Conservation (phyloP, 1,140 invertebrate genomes). For the Ctenoplectra terminalis region DNA sequence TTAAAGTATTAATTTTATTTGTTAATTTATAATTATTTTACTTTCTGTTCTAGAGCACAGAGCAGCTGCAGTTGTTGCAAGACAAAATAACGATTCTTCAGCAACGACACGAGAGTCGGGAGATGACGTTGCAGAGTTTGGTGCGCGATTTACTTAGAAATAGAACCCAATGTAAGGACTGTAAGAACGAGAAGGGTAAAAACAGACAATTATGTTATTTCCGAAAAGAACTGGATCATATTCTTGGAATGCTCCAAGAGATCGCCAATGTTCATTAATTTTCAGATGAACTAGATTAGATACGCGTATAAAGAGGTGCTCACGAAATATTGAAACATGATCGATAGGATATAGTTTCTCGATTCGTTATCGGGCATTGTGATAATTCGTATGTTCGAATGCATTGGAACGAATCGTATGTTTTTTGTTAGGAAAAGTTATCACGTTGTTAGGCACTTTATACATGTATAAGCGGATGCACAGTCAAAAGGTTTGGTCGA, state of each 20-base stretch:
- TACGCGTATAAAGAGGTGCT: neutral
- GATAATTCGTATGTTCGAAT: conserved; percentile 56
- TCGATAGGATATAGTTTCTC: conserved; percentile 1
- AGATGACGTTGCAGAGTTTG: conserved; percentile 82
- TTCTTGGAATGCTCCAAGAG: conserved; percentile 81
- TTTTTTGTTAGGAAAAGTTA: neutral
- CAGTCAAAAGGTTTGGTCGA: conserved; percentile 33
- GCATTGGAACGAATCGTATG: conserved; percentile 25
- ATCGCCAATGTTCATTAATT: conserved; percentile 76
- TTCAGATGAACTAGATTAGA: neutral
- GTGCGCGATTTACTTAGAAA: conserved; percentile 81
- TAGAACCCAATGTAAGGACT: conserved; percentile 76
- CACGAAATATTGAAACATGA: neutral
- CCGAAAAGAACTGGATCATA: conserved; percentile 82
- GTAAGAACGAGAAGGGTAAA: conserved; percentile 78
- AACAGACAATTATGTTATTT: conserved; percentile 82
- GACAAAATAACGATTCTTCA: conserved; percentile 82
- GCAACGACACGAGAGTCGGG: conserved; percentile 82
- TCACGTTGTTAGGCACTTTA: conserved; percentile 42
- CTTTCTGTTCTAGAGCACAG: conserved; percentile 74
- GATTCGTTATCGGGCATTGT: conserved; percentile 59
- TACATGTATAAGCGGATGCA: neutral
- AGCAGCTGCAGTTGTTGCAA: conserved; percentile 80
- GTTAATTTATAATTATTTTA: neutral
- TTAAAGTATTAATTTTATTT: neutral